Conservation (phyloP, 1,140 invertebrate genomes). For the Pygmarrhopalites habei region DNA sequence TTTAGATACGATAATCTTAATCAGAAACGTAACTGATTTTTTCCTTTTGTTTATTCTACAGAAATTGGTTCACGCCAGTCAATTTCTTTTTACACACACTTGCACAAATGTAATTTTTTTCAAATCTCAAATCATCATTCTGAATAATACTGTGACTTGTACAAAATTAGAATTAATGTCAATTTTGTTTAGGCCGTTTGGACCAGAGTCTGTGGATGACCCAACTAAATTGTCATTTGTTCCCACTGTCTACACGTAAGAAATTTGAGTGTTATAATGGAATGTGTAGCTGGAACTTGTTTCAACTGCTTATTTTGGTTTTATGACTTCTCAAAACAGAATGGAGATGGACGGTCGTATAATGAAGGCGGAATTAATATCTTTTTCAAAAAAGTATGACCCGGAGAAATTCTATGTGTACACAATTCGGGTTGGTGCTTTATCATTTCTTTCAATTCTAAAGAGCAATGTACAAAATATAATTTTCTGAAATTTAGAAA, state of each 20-base stretch:
- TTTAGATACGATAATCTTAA: background rate
- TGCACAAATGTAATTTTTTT: constrained; percentile 83
- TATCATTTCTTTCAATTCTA: too few relatives aligned
- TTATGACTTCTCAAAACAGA: too few relatives aligned
- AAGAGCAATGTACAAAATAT: too few relatives aligned
- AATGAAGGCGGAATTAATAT: constrained; percentile 72
- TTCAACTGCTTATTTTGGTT: too few relatives aligned
- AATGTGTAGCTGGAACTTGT: too few relatives aligned
- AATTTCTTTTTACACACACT: constrained; percentile 98
- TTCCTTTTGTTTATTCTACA: constrained; percentile 22
- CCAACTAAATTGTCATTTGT: constrained; percentile 80
- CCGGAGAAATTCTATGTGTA: constrained; percentile 98
- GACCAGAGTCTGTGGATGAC: constrained; percentile 71
- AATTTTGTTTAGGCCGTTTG: too few relatives aligned
- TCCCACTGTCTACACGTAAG: constrained; percentile 85
- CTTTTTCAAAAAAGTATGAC: constrained; percentile 90
- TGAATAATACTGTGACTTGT: constrained; percentile 78
- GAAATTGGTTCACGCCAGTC: constrained; percentile 78
- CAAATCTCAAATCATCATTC: constrained; percentile 75
- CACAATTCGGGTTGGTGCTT: constrained; percentile 57
- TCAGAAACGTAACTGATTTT: background rate
- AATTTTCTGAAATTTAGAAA: too few relatives aligned
- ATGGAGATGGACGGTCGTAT: constrained; percentile 85
- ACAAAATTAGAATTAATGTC: constrained; percentile 88
- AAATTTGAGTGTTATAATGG: too few relatives aligned